Base-by-base conservation (phyloP, 2,797 vertebrate species). In the Orestias chungarensis region DNA sequence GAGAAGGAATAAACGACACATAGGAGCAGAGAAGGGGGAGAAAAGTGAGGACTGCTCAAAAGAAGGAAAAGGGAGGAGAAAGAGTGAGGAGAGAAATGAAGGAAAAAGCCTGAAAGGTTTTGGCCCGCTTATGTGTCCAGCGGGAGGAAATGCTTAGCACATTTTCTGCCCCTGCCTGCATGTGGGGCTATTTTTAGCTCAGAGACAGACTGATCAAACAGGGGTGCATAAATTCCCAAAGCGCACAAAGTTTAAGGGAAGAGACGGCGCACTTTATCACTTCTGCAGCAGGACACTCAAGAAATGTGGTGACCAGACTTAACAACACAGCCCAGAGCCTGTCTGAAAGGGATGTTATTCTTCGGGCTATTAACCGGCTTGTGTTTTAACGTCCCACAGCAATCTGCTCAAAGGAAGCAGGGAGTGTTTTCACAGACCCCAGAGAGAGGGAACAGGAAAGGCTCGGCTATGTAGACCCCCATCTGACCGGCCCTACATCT, bases 81-180 rank as follows among this genome's bases (percentile, higher is more conserved):
- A 75, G 66, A 76, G 68, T 3, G 46, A 83, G 70, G 68, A 67
- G 69, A 57, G 27, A 55, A 49, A 62, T 62, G 72, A 82, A 78
- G 79, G 72, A 85, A 87, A 83, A 81, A 81, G 80, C 57, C n/a
- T 79, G 85, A 80, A 77, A 80, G 68, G 79, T 76, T 83, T 83
- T 87, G 88, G 87, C 82, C 66, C 15, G 87, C 80, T 70, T 73
- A 74, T 88, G 89, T 94, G 83, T 95, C 92, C 92, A 92, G 81
- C 86, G 93, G 92, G 91, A 94, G 91, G 93, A 95, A 95, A 94
- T 94, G 79, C 93, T 95, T 94, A 94, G 86, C 88, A 93, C 91
- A 91, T 95, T 95, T 93, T 92, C 90, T 92, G 86, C 86, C 90
- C 92, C 84, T 86, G 65, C 73, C 83, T 82, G 74, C 82, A 87